These are phyloP conservation scores for Agonopterix alstromeriana DNA, from an alignment of 2,888 invertebrate genomes.

Conservation along the genomic window DNA sequence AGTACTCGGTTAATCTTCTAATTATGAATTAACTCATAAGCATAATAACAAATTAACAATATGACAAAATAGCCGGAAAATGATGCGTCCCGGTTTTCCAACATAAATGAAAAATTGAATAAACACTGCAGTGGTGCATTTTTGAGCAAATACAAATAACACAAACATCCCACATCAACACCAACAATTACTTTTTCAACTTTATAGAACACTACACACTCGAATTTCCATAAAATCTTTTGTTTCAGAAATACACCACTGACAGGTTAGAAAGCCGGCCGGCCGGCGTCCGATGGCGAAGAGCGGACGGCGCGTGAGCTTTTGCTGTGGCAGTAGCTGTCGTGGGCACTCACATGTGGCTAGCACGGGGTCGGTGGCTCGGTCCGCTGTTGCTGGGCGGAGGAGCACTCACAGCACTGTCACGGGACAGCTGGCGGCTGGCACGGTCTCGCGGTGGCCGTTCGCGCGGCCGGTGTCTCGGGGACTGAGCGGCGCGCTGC, in stretches of 20 bases:
- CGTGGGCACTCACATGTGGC: conserved; percentile 62
- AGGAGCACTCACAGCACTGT: conserved; percentile 44
- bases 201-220: conserved; percentile 30
- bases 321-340: conserved; percentile 2
- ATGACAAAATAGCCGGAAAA: no score
- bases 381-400: conserved; percentile 52
- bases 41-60: no score
- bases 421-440: conserved; percentile 18
- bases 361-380: conserved; percentile 36
- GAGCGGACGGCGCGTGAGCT: conserved; percentile 10
- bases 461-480: conserved; percentile 73
- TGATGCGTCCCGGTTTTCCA: no score
- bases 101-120: no score
- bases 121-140: conserved; percentile 24
- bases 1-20: no score
- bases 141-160: conserved; percentile 15
- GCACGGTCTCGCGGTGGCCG: conserved; percentile 60
- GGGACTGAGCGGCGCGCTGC: conserved; percentile 55
- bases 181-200: not conserved
- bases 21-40: no score
- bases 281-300: conserved; percentile 22
- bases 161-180: conserved; percentile 4
- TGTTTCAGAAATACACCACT: conserved; percentile 43
- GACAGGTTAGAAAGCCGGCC: conserved; percentile 61
- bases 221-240: conserved; percentile 16